Conservation (phyloP, 1,140 invertebrate genomes). For the Schmidtea mediterranea region DNA sequence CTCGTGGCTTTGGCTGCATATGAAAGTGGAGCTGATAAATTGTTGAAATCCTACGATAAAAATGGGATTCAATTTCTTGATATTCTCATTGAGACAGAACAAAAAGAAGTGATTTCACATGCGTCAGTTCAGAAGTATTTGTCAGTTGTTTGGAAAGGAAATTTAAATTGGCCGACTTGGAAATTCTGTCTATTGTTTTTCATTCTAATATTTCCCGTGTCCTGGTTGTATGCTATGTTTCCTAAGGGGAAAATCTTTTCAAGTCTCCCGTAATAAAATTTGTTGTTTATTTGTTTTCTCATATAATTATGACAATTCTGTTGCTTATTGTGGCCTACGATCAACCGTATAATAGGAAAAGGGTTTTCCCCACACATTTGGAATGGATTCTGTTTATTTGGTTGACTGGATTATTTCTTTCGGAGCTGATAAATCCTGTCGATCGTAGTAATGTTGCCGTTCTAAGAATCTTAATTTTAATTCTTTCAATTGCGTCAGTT, state of each 20-base stretch:
- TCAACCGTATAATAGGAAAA: constrained; percentile 31
- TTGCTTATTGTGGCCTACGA: constrained; percentile 42
- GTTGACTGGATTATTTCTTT: constrained; percentile 71
- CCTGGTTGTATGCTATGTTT: constrained; percentile 72
- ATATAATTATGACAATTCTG: constrained; percentile 57
- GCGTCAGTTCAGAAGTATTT: constrained; percentile 33
- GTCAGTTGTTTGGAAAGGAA: constrained; percentile 53
- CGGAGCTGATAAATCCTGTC: constrained; percentile 42
- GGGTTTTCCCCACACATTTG: constrained; percentile 46
- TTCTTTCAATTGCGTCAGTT: no score
- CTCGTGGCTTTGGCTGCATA: constrained; percentile 50
- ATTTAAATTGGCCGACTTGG: constrained; percentile 75
- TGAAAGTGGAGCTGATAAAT: constrained; percentile 41
- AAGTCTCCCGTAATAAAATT: constrained; percentile 61
- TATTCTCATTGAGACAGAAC: constrained; percentile 86
- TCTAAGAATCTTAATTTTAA: no score
- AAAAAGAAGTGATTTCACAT: constrained; percentile 55
- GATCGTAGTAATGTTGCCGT: no score
- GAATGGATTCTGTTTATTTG: constrained; percentile 81
- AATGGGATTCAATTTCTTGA: constrained; percentile 47
- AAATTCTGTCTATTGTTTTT: constrained; percentile 55
- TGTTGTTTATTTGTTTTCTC: constrained; percentile 51
- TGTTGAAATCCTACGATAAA: constrained; percentile 20
- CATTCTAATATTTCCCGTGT: constrained; percentile 62
- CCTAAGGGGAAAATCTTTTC: constrained; percentile 78